Conservation (phyloP, 2,113 vertebrate species). For the Colinus virginianus region DNA sequence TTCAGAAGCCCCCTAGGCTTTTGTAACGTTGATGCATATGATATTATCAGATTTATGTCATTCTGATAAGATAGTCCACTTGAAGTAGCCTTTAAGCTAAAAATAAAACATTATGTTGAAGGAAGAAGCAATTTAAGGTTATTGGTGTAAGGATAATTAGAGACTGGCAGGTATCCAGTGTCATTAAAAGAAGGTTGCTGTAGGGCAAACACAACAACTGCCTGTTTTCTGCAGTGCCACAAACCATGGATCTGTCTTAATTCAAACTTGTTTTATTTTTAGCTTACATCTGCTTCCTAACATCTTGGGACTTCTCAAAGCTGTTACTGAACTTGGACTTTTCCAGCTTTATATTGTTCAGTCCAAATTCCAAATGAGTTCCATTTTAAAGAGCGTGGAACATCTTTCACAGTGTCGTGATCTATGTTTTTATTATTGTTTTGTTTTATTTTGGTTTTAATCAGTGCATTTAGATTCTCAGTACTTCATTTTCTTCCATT, state of each 20-base stretch:
- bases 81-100: slow-evolving; percentile 14
- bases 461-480: not conserved
- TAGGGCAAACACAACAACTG: slow-evolving; percentile 16
- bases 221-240: not conserved
- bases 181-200: slow-evolving; percentile 11
- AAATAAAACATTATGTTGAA: slow-evolving; percentile 8
- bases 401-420: not conserved
- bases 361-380: not conserved
- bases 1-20: not conserved
- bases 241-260: slow-evolving; percentile 6
- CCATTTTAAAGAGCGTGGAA: not conserved
- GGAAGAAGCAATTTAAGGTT: slow-evolving; percentile 33
- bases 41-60: slow-evolving; percentile 3
- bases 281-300: not conserved
- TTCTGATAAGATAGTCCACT: not conserved
- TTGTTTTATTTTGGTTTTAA: not conserved
- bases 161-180: not conserved
- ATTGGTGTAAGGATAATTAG: slow-evolving; percentile 34
- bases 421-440: not conserved
- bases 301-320: not conserved
- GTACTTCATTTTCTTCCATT: not conserved
- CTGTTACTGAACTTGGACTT: not conserved
- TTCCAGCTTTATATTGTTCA: not conserved
- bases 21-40: not conserved
- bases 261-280: slow-evolving; percentile 27